Evolutionary conservation across 2,113 vertebrate species (phyloP).

Genomic region (Lampris megalopsis): DNA sequence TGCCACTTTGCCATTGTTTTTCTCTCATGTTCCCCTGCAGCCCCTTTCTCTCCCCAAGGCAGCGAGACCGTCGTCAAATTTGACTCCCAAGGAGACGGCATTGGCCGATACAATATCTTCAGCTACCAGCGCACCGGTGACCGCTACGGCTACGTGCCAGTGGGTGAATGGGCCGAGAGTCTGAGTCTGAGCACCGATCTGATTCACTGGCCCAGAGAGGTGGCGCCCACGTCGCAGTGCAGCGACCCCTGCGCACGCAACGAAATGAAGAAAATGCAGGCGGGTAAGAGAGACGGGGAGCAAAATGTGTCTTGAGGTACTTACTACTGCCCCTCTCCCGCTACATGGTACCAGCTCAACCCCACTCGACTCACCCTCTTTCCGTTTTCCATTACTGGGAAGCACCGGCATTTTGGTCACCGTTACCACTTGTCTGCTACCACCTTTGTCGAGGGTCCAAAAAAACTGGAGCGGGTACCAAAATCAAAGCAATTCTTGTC

Average conservation of each 20-base stretch:
- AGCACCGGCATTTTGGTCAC: no score
- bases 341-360: no score
- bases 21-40: constrained; percentile 72
- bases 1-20: constrained; percentile 33
- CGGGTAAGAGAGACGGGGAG: constrained; percentile 76
- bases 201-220: constrained; percentile 92
- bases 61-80: constrained; percentile 94
- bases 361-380: no score
- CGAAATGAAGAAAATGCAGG: constrained; percentile 99
- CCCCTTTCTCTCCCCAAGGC: constrained; percentile 90
- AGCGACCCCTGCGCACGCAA: constrained; percentile 96
- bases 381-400: no score
- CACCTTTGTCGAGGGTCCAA: no score
- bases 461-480: no score
- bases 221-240: constrained; percentile 92
- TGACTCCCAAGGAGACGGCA: constrained; percentile 93
- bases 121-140: constrained; percentile 91
- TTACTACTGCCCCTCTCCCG: no score
- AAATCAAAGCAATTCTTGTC: no score
- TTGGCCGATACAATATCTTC: constrained; percentile 97
- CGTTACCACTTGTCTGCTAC: no score
- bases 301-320: no score
- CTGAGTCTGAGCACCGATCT: constrained; percentile 88
- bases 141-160: constrained; percentile 90
- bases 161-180: constrained; percentile 95